Evolutionary conservation across 2,113 vertebrate species (phyloP), one percentile per base, ranked within the genome.

Genomic region (Amazona vittata): DNA sequence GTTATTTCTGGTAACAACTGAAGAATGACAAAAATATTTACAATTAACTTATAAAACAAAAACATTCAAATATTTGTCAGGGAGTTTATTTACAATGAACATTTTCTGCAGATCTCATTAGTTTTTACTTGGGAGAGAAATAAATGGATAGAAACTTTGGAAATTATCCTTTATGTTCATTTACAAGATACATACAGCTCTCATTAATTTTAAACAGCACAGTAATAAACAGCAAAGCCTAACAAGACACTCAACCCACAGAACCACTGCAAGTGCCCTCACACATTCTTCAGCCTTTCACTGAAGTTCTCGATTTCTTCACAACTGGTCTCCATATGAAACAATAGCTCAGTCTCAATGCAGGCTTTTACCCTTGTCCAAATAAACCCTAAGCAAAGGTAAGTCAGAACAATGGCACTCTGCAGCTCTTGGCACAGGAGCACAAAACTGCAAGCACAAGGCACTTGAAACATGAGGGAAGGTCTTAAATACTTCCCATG

Each of bases 1-100:
- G 62, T 77, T 97, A 96, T 97, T 96, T 94, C 93, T 97, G 89
- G 93, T 92, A 92, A 96, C 81, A 94, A 90, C 37, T 89, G 70
- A 96, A 86, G 0, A 11, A 93, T 16, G 62, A 79, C 47, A 90
- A 81, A 83, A 96, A 90, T 93, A 93, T 94, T 96, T 95, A 93
- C 73, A 84, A 84, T 83, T 47, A 39, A 86, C 60, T 91, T 94
- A 83, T 50, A 70, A 90, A 91, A 67, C 37, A 67, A 80, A 96
- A 92, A 79, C 81, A 90, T 83, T 82, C 16, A 68, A 94, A 71
- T 89, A 90, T 85, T 95, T 96, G 78, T 80, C 39, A 83, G 37
- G 31, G 57, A 68, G 43, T 74, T 89, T 95, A 83, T 94, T 93
- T 96, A 91, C 78, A 80, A 83, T 59, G 44, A 94, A 67, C 29